Percentiles rank a stretch among this genome's conserved stretches.
Conservation (phyloP, 2,113 vertebrate species). For the Jaculus jaculus region DNA sequence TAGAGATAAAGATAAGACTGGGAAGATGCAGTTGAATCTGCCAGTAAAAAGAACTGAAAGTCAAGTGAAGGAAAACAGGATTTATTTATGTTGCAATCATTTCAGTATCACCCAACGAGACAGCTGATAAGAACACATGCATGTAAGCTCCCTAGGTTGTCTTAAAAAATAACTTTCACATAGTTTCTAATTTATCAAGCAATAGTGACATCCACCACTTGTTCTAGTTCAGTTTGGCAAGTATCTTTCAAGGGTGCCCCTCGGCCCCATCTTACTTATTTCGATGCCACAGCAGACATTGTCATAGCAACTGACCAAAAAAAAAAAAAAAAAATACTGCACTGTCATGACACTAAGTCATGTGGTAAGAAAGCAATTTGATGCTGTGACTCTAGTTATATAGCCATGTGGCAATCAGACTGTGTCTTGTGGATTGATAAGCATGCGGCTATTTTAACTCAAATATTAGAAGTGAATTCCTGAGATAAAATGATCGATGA, state of each 20-base stretch:
- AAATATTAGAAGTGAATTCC: not conserved
- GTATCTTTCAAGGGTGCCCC: not conserved
- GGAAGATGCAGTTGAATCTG: not conserved
- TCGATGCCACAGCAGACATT: not conserved
- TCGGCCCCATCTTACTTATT: not conserved
- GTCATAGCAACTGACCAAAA: not conserved
- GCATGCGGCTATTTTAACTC: not conserved
- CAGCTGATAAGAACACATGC: not conserved
- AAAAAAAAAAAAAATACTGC: no score
- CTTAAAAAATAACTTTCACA: not conserved
- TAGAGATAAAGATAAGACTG: not conserved
- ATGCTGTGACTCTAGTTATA: not conserved
- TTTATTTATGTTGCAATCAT: conserved; percentile 13
- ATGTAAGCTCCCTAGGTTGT: not conserved
- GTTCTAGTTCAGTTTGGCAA: not conserved
- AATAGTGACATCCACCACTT: not conserved
- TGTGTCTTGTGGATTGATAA: not conserved
- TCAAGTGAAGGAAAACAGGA: not conserved
- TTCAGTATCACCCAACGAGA: not conserved
- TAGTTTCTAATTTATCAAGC: not conserved
- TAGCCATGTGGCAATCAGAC: not conserved
- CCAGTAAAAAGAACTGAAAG: not conserved
- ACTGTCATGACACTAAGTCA: not conserved
- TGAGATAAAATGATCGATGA: not conserved
- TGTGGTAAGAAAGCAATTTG: not conserved